Evolutionary conservation across 1,140 invertebrate species (phyloP).

Genomic region (Chrysomallon squamiferum): DNA sequence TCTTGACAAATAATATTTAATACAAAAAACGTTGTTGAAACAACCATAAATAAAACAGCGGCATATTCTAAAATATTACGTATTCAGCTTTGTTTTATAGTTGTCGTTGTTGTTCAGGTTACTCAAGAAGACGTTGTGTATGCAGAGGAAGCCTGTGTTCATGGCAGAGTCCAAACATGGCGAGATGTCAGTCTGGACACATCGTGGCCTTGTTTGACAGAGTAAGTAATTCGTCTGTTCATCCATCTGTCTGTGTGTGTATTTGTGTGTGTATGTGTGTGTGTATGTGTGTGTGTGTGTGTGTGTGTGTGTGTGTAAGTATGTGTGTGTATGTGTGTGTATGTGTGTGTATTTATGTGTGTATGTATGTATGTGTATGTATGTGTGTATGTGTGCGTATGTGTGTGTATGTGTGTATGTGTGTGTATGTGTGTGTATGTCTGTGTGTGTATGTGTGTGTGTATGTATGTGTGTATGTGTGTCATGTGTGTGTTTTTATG

Average conservation of each 20-base stretch:
- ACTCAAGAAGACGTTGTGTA: conserved; percentile 25
- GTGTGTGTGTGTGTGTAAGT: too few relatives aligned
- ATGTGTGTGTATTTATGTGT: neutral
- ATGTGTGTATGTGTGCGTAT: neutral
- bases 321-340: too few relatives aligned
- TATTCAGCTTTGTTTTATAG: too few relatives aligned
- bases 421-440: conserved; percentile 15
- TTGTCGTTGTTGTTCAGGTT: conserved; percentile 26
- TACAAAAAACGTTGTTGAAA: too few relatives aligned
- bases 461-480: neutral
- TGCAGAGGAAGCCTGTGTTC: conserved; percentile 13
- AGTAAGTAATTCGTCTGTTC: conserved; percentile 14
- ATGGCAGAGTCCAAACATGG: conserved; percentile 35
- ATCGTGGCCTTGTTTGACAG: conserved; percentile 26
- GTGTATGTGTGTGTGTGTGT: neutral
- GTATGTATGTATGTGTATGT: neutral
- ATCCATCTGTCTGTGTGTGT: conserved; percentile 6
- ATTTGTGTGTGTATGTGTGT: conserved; percentile 5
- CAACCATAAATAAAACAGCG: too few relatives aligned
- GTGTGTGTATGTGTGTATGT: neutral
- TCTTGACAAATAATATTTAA: too few relatives aligned
- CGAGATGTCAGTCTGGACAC: conserved; percentile 31
- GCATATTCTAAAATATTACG: too few relatives aligned
- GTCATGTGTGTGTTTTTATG: neutral
- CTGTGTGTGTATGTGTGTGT: conserved; percentile 5